Evolutionary conservation across 2,888 invertebrate species (phyloP), one percentile per base, ranked within the genome.

Genomic region (Nomada flava): DNA sequence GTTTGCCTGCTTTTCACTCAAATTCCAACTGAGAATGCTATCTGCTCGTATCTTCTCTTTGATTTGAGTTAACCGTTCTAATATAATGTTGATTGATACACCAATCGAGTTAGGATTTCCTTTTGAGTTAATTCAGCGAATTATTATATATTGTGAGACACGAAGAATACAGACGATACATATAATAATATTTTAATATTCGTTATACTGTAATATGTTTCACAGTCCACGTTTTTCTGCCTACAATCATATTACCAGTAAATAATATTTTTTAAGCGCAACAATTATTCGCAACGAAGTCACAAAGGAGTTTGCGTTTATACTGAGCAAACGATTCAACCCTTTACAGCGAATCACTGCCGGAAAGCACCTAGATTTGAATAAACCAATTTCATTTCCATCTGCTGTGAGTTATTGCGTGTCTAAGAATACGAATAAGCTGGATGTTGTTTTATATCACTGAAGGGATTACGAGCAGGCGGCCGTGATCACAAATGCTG

Each of bases 321-420:
- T 15, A 15, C 2, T 1, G 0, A 4, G 18, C 36, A 42, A 65
- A 15, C 20, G 26, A 50, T 50, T 60, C 20, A 26, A 64, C 52
- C 13, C 44, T 44, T 44, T 29, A 2, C 2, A 13, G 4, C 0
- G 62, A 63, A 52, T 10, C 20, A 2, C 15, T n/a, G 7, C 18
- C 13, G 3, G 20, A 23, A 5, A 13, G 20, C 52, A 13, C 10
- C 64, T 23, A 10, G 47, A 76, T 59, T 77, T 53, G 29, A 71
- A 70, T 42, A 55, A 76, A 53, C 18, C 63, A 47, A 55, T 23
- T 60, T 47, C 42, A 70, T 63, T 59, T 52, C 23, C 36, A 62
- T 73, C 73, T 60, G 29, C 18, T 1, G 52, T 26, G 29, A 65
- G 23, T 62, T 78, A 62, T 53, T 53, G 64, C 59, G 29, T 13